These are phyloP conservation scores for Altica lythri DNA, from an alignment of 2,888 invertebrate species.

Conservation along the genomic window DNA sequence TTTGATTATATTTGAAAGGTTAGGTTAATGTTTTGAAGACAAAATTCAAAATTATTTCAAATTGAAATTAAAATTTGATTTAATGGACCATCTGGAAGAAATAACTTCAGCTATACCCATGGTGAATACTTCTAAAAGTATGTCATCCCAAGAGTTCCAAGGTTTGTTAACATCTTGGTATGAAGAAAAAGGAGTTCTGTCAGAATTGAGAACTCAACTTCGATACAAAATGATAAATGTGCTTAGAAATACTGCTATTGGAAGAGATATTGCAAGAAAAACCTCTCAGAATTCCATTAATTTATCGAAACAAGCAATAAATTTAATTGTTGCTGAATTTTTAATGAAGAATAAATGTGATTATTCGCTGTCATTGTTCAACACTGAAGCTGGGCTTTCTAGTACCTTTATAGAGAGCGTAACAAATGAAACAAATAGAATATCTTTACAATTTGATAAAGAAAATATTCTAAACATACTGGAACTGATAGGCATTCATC, in stretches of 20 bases:
- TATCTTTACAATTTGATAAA: slow-evolving; percentile 36
- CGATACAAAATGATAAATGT: slow-evolving; percentile 64
- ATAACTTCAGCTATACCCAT: slow-evolving; percentile 42
- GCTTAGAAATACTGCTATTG: slow-evolving; percentile 59
- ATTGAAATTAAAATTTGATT: slow-evolving; percentile 38
- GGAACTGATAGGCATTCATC: slow-evolving; percentile 42
- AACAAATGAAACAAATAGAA: slow-evolving; percentile 29
- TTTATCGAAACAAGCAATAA: slow-evolving; percentile 63
- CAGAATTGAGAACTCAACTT: slow-evolving; percentile 64
- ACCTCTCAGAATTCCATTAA: slow-evolving; percentile 55
- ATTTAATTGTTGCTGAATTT: slow-evolving; percentile 66
- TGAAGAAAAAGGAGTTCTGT: slow-evolving; percentile 65
- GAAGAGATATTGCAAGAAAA: slow-evolving; percentile 40
- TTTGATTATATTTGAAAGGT: neutral
- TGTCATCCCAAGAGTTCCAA: slow-evolving; percentile 62
- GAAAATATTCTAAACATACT: slow-evolving; percentile 41
- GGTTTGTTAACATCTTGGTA: slow-evolving; percentile 63
- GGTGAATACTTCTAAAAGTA: slow-evolving; percentile 33
- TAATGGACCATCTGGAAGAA: slow-evolving; percentile 19
- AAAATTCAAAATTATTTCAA: slow-evolving; percentile 4
- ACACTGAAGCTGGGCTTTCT: slow-evolving; percentile 61
- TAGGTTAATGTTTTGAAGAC: slow-evolving; percentile 1
- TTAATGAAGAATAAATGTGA: slow-evolving; percentile 63
- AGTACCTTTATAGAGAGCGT: slow-evolving; percentile 56
- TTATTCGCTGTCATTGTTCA: slow-evolving; percentile 65